Evolutionary conservation across 2,113 vertebrate species (phyloP), one percentile per base, ranked within the genome.

Genomic region (Dasyornis broadbenti): DNA sequence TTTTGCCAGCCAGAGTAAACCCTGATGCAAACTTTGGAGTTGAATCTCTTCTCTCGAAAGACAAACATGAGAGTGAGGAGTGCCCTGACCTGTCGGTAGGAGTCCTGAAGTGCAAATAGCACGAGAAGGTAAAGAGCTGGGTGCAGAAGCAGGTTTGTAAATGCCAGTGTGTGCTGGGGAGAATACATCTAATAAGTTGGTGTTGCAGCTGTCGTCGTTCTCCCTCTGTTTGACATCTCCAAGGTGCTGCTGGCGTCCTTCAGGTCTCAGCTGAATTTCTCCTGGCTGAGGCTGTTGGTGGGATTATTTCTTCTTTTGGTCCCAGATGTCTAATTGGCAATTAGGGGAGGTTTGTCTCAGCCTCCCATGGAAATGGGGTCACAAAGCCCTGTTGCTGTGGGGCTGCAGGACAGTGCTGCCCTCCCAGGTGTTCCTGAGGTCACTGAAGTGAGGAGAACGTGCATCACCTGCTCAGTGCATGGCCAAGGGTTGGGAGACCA

Each of bases 101-200:
- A 88, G 40, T n/a, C 61, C 82, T 65, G 73, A 57, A 87, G 60
- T 61, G 66, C 66, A 93, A 85, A 85, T 71, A 91, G 69, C 90
- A 84, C 0, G 0, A 44, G 57, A 40, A 71, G 53, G 49, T 30
- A 52, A 70, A 5, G 27, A 64, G n/a, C 71, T 68, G 39, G 45
- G 40, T 75, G 39, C 2, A 1, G 64, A 39, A 87, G 37, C 24
- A 19, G 63, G 49, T 72, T 57, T 72, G 72, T 70, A 92, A 95
- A 94, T 92, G 68, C 83, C 72, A 81, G 20, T 6, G 8, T 70
- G 39, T 66, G 15, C 89, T 86, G 64, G 60, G 54, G 60, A 73
- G 40, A 33, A 16, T 28, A 13, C 1, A 37, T 40, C 54, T 77
- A 26, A 78, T 39, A 59, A 65, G 28, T 11, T 91, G 84, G 5